These are phyloP conservation scores for Parotocinclus haroldoi DNA, from an alignment of 2,797 vertebrate species.

Conservation along the genomic window DNA sequence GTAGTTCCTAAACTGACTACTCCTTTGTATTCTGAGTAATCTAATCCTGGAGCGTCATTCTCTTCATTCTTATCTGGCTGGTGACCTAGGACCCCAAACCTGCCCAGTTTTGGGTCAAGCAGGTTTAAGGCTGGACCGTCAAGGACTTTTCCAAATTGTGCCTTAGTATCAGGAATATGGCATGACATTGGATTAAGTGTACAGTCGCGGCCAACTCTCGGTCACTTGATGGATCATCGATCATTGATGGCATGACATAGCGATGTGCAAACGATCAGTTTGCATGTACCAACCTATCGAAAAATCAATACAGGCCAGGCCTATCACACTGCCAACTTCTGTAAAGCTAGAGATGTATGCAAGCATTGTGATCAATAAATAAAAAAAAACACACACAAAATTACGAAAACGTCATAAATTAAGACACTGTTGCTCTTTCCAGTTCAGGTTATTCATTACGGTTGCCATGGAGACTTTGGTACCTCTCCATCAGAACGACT, in stretches of 20 bases:
- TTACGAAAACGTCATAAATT: slow-evolving; percentile 63
- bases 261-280: slow-evolving; percentile 67
- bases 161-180: slow-evolving; percentile 56
- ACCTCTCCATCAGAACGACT: slow-evolving; percentile 38
- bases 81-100: slow-evolving; percentile 33
- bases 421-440: slow-evolving; percentile 55
- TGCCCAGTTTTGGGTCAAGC: slow-evolving; percentile 28
- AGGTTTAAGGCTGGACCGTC: slow-evolving; percentile 33
- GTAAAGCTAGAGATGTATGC: slow-evolving; percentile 49
- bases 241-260: slow-evolving; percentile 43
- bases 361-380: slow-evolving; percentile 73
- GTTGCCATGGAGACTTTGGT: slow-evolving; percentile 46
- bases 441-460: slow-evolving; percentile 39
- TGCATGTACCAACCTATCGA: slow-evolving; percentile 48
- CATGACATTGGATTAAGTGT: no score
- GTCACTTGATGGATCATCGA: no score
- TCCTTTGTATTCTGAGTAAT: slow-evolving; percentile 51
- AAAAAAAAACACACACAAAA: slow-evolving; percentile 51
- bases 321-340: slow-evolving; percentile 42
- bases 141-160: slow-evolving; percentile 51
- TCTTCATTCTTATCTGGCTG: slow-evolving; percentile 38
- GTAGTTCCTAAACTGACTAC: slow-evolving; percentile 47
- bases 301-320: slow-evolving; percentile 61
- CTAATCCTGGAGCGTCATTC: slow-evolving; percentile 40
- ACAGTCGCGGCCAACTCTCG: no score